Evolutionary conservation across 1,140 invertebrate species (phyloP), one percentile per base, ranked within the genome.

Genomic region (Trichomalopsis sarcophagae): DNA sequence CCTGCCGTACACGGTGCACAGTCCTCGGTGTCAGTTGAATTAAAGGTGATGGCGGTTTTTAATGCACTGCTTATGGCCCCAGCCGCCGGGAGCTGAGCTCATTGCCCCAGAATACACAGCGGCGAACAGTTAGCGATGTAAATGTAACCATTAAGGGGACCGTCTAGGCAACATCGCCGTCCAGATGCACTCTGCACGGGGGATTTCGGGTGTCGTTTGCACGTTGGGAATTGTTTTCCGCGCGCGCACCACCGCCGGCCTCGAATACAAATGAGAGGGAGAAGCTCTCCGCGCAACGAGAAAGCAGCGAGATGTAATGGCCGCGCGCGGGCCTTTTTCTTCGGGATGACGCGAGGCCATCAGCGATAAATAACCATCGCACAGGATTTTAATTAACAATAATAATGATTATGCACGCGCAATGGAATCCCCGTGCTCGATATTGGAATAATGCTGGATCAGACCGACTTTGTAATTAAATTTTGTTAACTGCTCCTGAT

Each of bases 141-240:
- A 77, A 77, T 77, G 75, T 50, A 77, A 77, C 75, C 75, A 77
- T 77, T 77, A 55, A 77, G 75, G n/a, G 75, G 44, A 27, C 75
- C 44, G 44, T 50, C 75, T 77, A 77, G 75, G 75, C 47, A 77
- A 55, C 44, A 55, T 77, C 44, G 33, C 33, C 33, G 75, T 55
- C 75, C 44, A 55, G 75, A 55, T 77, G 55, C 55, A 44, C 40
- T 44, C 5, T 62, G 17, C 75, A 30, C 75, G 17, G 44, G 75
- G 75, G 75, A 77, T 77, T 77, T 77, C 23, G 75, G 27, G 75
- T 77, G 75, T 77, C 75, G 75, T 77, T 77, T 77, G 75, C 75
- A 77, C 75, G 23, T 77, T 47, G 75, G 44, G 75, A 77, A 77
- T 77, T 77, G 75, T 77, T 77, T 77, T 77, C 75, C 27, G 11